Base-by-base conservation (phyloP, 2,797 vertebrate genomes). In the Schizopygopsis malacanthus region DNA sequence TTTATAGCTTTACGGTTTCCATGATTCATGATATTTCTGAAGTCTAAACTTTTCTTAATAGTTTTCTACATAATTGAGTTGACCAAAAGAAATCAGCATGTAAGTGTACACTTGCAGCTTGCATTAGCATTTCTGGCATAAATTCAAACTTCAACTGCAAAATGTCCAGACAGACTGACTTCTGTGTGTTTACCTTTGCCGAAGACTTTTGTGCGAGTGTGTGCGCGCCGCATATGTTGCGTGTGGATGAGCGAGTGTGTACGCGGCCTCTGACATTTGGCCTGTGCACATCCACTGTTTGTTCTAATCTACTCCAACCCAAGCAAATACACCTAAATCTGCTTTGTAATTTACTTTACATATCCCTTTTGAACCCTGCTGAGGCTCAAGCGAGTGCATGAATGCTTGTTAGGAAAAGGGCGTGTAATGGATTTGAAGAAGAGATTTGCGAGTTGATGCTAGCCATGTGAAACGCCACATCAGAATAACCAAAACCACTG, bases 281-380 rank as follows among this genome's bases (percentile, higher is more conserved):
- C 67, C 76, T 16, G 50, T 39, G 75, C 39, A 71, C 69, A 85
- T 80, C 76, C 56, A 56, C 72, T 45, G 28, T 78, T 81, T 63
- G 20, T 22, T 12, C 81, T 83, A 82, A 88, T 89, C 79, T 82
- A 43, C 79, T 61, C 39, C 28, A 37, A 45, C 52, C n/a, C 56
- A 81, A n/a, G 79, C 83, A 88, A 87, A 88, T 81, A 88, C 79
- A 71, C n/a, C 2, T 28, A 75, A 87, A 86, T 86, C 87, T 87
- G 61, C 87, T 84, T 85, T 82, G 69, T 77, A 33, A 79, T 72
- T 72, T 85, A 69, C 79, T 87, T 79, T 56, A 84, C 77, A 79
- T 87, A 81, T 88, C 82, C 77, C 56, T 41, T 73, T 89, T 88
- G 89, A 87, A 88, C 86, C 47, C 63, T 6, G 37, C 63, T n/a